These are phyloP conservation scores for Scytalopus superciliaris DNA, from an alignment of 2,113 vertebrate species.

Conservation along the genomic window DNA sequence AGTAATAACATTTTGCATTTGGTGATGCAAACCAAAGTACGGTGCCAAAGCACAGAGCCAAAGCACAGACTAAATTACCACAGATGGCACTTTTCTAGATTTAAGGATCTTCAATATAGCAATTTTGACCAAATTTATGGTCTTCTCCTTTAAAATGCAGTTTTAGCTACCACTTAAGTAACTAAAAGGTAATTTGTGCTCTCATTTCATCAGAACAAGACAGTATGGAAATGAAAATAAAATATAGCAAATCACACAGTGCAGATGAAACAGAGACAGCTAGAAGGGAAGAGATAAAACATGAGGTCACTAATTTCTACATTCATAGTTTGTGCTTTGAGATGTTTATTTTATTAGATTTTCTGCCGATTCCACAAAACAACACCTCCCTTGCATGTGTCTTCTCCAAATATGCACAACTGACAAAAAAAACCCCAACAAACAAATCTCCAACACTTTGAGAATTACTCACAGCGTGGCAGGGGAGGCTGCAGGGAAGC, in stretches of 20 bases:
- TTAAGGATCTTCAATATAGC: not conserved
- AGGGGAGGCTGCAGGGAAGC: not conserved
- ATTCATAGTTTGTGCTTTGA: not conserved
- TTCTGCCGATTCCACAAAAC: not conserved
- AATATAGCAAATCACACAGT: not conserved
- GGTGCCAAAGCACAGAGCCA: not conserved
- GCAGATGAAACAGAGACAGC: not conserved
- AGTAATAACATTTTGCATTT: not conserved
- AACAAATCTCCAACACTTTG: not conserved
- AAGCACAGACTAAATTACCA: not conserved
- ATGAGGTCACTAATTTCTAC: not conserved
- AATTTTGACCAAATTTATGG: not conserved
- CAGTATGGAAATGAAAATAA: not conserved
- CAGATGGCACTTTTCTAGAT: not conserved
- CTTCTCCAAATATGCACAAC: not conserved
- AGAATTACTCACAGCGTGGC: not conserved
- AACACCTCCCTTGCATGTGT: not conserved
- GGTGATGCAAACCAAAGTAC: not conserved
- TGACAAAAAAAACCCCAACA: not conserved
- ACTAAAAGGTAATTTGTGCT: not conserved
- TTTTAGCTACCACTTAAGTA: not conserved
- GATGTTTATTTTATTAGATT: not conserved
- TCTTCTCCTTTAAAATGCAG: not conserved
- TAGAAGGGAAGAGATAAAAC: not conserved
- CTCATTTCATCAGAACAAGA: not conserved